Base-by-base conservation (phyloP, 1,140 invertebrate genomes). In the Contarinia nasturtii region DNA sequence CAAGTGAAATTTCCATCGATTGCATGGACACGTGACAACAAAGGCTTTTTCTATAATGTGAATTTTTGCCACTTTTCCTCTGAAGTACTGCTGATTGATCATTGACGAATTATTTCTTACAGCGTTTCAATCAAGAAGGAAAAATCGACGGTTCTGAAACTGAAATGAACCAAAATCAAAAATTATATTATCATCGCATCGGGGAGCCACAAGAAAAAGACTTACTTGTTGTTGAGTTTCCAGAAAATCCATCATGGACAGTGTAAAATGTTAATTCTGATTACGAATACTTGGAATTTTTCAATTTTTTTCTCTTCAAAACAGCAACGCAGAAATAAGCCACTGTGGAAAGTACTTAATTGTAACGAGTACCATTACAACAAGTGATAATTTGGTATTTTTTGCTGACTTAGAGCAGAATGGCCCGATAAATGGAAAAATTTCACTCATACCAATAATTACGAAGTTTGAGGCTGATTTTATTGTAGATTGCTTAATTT, bases 31-130 rank as follows among this genome's bases (percentile, higher is more conserved):
- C 87, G 91, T 57, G 92, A 98, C 61, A 82, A 96, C 61, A 77
- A 80, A 55, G 94, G 93, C 45, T 73, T 98, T 47, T 98, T 98
- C 67, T 98, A 98, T 69, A 85, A 85, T 52, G 84, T 86, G 71
- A 69, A 10, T 67, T 43, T 49, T 52, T 42, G 37, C n/a, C n/a
- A 33, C 3, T 40, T 40, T 18, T 40, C n/a, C 8, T n/a, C 27
- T 27, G 27, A 27, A 27, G 27, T 5, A 27, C 10, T 5, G 27
- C 10, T 5, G 27, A 27, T 27, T 27, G 3, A 5, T 27, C 27
- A 27, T 27, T 27, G 27, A 27, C 10, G 27, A 3, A 10, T 5
- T 10, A 27, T 27, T 27, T 27, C 27, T n/a, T n/a, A n/a, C 27
- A 27, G 27, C 27, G 27, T 10, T 27, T 27, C 10, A 77, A 86